Evolutionary conservation across 2,113 vertebrate genomes (phyloP).

Genomic region (Hypomesus transpacificus): DNA sequence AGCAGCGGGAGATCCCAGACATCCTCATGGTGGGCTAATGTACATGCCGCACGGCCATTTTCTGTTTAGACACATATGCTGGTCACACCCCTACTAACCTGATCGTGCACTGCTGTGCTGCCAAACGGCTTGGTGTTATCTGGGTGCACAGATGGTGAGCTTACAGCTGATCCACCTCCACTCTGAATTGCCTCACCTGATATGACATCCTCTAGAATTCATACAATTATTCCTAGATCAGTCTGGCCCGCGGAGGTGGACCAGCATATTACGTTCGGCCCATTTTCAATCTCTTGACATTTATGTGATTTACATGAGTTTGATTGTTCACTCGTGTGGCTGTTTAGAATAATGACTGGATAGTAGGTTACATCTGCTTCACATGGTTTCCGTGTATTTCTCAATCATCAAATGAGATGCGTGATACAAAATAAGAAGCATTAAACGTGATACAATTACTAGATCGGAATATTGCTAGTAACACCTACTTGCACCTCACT

Average conservation of each 20-base stretch:
- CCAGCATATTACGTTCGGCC: not conserved
- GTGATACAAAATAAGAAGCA: no score
- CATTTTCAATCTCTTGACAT: constrained; percentile 7
- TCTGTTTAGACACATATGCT: constrained; percentile 50
- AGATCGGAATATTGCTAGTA: not conserved
- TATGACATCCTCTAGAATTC: constrained; percentile 26
- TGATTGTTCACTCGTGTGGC: not conserved
- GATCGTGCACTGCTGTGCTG: constrained; percentile 54
- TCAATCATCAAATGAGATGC: no score
- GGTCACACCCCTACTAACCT: constrained; percentile 53
- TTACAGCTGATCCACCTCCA: constrained; percentile 38
- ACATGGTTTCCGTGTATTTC: not conserved
- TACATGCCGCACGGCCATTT: constrained; percentile 55
- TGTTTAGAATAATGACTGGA: not conserved
- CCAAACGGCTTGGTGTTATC: constrained; percentile 62
- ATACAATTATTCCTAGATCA: constrained; percentile 10
- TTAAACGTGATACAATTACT: no score
- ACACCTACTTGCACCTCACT: not conserved
- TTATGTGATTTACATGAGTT: not conserved
- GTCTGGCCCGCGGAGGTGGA: not conserved
- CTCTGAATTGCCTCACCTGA: constrained; percentile 39
- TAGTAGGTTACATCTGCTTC: not conserved
- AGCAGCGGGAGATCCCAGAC: constrained; percentile 48
- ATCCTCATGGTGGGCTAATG: constrained; percentile 51
- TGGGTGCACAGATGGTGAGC: constrained; percentile 57